phyloP scores from a whole-genome alignment of 2,888 invertebrate genomes.

The Lasioglossum calceatum region DNA sequence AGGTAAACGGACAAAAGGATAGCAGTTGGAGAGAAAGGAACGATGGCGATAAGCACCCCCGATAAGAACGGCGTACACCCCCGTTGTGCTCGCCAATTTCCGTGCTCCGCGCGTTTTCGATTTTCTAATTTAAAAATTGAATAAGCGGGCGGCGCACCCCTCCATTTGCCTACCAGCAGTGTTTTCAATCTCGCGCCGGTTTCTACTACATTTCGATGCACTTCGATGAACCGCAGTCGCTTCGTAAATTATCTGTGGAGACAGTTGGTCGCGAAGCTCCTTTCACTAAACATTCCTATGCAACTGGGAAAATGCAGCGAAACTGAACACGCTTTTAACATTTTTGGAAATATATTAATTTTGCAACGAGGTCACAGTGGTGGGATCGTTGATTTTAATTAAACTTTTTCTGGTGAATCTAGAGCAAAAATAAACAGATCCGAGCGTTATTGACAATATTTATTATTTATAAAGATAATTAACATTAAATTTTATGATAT shows the following conservation, averaged over 20 bases:
- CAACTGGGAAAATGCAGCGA: neutral
- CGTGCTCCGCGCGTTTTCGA: conserved; percentile 33
- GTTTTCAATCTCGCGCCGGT: neutral
- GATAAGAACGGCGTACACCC: conserved; percentile 46
- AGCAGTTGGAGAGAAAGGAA: conserved; percentile 36
- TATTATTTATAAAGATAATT: too few relatives aligned
- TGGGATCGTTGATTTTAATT: too few relatives aligned
- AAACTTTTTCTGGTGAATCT: too few relatives aligned
- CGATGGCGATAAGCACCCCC: conserved; percentile 21
- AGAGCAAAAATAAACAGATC: too few relatives aligned
- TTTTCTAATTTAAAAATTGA: conserved; percentile 37
- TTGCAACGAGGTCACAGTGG: too few relatives aligned
- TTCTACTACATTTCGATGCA: neutral
- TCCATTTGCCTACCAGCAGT: neutral
- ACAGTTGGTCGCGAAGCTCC: neutral
- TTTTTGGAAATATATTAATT: neutral
- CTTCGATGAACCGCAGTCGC: neutral
- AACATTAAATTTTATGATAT: too few relatives aligned
- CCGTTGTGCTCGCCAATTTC: conserved; percentile 41
- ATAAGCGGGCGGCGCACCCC: conserved; percentile 14
- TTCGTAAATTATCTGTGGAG: neutral
- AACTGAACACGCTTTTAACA: neutral
- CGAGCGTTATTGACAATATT: too few relatives aligned
- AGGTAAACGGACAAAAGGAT: conserved; percentile 49
- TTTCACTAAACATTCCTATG: neutral